A percentile compares a stretch with the other conserved stretches of the same genome.
Evolutionary conservation across 2,113 vertebrate genomes (phyloP).

Genomic region (Nansenia antarctica): DNA sequence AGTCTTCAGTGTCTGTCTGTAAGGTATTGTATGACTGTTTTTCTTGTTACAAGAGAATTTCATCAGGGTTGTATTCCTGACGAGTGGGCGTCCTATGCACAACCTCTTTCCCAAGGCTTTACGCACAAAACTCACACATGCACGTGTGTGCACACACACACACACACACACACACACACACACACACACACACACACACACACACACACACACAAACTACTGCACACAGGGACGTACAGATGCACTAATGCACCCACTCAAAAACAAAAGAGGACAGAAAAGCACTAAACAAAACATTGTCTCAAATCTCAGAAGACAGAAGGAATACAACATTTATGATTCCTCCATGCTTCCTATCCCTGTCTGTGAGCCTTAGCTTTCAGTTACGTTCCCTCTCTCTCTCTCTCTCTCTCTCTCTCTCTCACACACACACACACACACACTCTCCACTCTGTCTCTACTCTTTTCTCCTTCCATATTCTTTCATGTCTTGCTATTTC

Average conservation of each 20-base stretch:
- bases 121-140: constrained; percentile 5
- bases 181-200: constrained; percentile 3
- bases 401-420: background rate
- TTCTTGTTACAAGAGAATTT: background rate
- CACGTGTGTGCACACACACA: background rate
- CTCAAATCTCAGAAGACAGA: constrained; percentile 46
- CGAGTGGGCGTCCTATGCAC: background rate
- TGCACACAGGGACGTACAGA: too few species aligned
- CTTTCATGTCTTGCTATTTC: background rate
- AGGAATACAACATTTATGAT: constrained; percentile 54
- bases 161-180: background rate
- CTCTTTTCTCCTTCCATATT: background rate
- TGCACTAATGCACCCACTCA: constrained; percentile 27
- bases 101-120: constrained; percentile 4
- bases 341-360: constrained; percentile 34
- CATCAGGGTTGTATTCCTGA: background rate
- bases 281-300: constrained; percentile 49
- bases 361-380: too few species aligned
- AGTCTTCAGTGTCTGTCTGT: too few species aligned
- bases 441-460: background rate
- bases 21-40: too few species aligned
- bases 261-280: constrained; percentile 42
- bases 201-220: constrained; percentile 13
- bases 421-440: too few species aligned
- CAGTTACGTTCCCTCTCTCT: constrained; percentile 5